Conservation (phyloP, 2,113 vertebrate species). For the Gavialis gangeticus region DNA sequence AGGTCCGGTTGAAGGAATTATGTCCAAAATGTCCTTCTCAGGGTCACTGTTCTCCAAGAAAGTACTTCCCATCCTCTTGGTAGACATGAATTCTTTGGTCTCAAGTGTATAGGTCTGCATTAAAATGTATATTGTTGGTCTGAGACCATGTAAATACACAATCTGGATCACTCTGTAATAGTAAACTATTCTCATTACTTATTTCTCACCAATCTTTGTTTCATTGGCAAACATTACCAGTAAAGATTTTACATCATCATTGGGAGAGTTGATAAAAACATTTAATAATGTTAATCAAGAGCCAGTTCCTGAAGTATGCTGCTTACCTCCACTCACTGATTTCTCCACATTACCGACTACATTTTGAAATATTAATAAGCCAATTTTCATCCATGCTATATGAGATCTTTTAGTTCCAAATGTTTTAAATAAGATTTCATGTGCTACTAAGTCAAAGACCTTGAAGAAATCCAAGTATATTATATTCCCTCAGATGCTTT, state of each 20-base stretch:
- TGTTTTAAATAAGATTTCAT: slow-evolving; percentile 46
- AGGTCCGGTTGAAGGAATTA: fast-evolving
- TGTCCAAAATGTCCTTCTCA: not conserved
- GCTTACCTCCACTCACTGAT: not conserved
- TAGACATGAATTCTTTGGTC: not conserved
- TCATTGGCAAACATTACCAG: not conserved
- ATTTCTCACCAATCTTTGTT: not conserved
- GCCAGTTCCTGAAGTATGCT: not conserved
- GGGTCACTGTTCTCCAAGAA: not conserved
- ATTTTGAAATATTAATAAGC: not conserved
- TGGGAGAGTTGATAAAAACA: not conserved
- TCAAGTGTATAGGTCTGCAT: not conserved
- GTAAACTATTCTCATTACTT: not conserved
- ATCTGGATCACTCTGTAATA: slow-evolving; percentile 1
- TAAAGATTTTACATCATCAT: slow-evolving; percentile 6
- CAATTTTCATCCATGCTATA: slow-evolving; percentile 46
- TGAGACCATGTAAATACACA: not conserved
- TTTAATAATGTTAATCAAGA: slow-evolving; percentile 18
- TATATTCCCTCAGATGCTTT: slow-evolving; percentile 35
- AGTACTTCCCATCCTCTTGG: not conserved
- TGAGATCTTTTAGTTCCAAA: slow-evolving; percentile 45
- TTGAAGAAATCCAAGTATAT: slow-evolving; percentile 44
- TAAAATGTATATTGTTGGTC: not conserved
- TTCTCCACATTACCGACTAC: not conserved
- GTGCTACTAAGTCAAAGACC: slow-evolving; percentile 34